Percentiles rank a stretch among this genome's conserved stretches.
These are phyloP conservation scores for Stenolophus ochropezus DNA, from an alignment of 2,888 invertebrate genomes.

Conservation along the genomic window DNA sequence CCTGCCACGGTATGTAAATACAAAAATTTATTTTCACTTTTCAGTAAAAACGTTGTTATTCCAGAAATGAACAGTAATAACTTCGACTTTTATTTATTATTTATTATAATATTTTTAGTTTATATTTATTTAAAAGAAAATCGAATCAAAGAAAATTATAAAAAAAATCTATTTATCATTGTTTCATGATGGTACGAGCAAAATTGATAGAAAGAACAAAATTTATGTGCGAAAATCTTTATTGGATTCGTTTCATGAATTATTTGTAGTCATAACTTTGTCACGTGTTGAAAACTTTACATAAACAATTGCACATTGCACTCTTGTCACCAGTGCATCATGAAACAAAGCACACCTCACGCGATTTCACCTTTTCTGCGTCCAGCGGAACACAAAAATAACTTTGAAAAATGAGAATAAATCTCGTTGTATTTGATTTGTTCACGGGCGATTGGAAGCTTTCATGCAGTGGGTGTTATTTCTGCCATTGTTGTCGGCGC, in stretches of 20 bases:
- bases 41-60: no score
- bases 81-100: no score
- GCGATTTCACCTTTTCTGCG: constrained; percentile 4
- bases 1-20: no score
- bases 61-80: no score
- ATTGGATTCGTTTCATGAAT: neutral
- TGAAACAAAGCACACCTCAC: constrained; percentile 8
- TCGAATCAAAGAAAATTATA: no score
- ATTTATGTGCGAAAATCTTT: no score
- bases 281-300: neutral
- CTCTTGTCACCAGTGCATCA: neutral
- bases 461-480: constrained; percentile 27
- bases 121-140: no score
- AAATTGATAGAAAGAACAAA: no score
- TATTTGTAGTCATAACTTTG: neutral
- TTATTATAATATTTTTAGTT: no score
- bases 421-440: constrained; percentile 37
- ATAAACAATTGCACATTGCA: neutral
- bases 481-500: constrained; percentile 27
- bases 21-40: no score
- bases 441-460: constrained; percentile 36
- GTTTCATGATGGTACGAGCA: no score
- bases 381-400: constrained; percentile 28
- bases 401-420: constrained; percentile 39
- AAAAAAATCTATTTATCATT: no score